phyloP scores from a whole-genome alignment of 2,113 vertebrate species.

The Daboia siamensis region DNA sequence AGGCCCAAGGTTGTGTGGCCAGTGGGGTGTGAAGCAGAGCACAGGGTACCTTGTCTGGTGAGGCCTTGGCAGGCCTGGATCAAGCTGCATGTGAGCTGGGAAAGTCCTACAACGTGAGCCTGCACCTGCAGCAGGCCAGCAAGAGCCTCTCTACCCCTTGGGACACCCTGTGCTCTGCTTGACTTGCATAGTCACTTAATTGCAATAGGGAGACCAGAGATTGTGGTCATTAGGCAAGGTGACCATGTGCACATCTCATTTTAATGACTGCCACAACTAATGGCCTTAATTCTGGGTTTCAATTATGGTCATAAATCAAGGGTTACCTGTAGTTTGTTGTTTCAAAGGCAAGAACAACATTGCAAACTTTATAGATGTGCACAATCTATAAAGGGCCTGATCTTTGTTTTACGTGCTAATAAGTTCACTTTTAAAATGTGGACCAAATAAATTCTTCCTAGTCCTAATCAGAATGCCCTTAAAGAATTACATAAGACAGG shows the following conservation, averaged over 20 bases:
- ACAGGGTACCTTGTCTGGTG: not conserved
- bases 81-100: not conserved
- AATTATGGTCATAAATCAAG: not conserved
- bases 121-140: no score
- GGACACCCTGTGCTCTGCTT: not conserved
- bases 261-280: not conserved
- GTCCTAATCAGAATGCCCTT: not conserved
- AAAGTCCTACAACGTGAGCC: not conserved
- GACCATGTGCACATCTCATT: not conserved
- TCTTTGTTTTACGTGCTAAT: not conserved
- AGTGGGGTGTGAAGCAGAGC: not conserved
- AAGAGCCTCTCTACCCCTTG: not conserved
- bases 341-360: not conserved
- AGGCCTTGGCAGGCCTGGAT: not conserved
- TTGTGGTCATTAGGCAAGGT: not conserved
- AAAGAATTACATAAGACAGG: not conserved
- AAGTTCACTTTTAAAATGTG: not conserved
- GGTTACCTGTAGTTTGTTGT: not conserved
- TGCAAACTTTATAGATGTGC: not conserved
- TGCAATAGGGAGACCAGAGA: not conserved
- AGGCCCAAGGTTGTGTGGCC: not conserved
- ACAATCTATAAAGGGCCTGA: not conserved
- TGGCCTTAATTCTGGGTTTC: not conserved
- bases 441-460: not conserved
- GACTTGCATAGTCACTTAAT: not conserved